Percentiles rank a stretch among this genome's conserved stretches.
These are phyloP conservation scores for Anthopleura sola DNA, from an alignment of 64 coral and sea anemone genomes.

Conservation along the genomic window DNA sequence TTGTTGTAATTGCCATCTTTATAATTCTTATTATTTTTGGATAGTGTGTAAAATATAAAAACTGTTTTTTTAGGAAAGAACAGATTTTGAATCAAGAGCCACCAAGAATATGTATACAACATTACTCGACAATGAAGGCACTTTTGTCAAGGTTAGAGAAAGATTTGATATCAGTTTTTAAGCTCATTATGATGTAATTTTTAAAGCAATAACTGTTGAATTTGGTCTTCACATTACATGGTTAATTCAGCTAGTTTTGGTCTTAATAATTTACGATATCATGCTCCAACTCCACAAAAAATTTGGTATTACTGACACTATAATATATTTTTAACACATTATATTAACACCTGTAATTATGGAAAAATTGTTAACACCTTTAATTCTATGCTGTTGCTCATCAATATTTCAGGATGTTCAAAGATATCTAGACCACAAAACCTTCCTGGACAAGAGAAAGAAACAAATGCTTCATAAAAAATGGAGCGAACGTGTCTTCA, in stretches of 20 bases:
- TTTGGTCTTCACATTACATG: too few relatives aligned
- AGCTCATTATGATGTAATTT: too few relatives aligned
- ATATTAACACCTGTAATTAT: background rate
- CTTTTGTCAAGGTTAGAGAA: conserved; percentile 73
- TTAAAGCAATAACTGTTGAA: too few relatives aligned
- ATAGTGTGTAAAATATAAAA: too few relatives aligned
- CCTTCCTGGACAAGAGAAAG: conserved; percentile 72
- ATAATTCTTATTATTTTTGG: too few relatives aligned
- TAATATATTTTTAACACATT: background rate
- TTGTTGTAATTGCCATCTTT: too few relatives aligned
- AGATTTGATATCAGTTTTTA: background rate
- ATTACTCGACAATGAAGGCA: conserved; percentile 87
- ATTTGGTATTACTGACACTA: too few relatives aligned
- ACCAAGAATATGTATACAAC: conserved; percentile 94
- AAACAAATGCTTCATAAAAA: conserved; percentile 92
- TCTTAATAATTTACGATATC: too few relatives aligned
- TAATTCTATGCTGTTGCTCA: background rate
- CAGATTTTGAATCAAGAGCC: conserved; percentile 87
- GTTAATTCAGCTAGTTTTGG: too few relatives aligned
- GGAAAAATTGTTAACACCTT: background rate
- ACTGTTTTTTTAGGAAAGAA: conserved; percentile 59
- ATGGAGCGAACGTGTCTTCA: conserved; percentile 88
- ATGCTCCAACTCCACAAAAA: too few relatives aligned
- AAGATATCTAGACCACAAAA: conserved; percentile 69
- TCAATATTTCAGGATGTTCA: conserved; percentile 35